Evolutionary conservation across 2,888 invertebrate species (phyloP).

Genomic region (Altica lythri): DNA sequence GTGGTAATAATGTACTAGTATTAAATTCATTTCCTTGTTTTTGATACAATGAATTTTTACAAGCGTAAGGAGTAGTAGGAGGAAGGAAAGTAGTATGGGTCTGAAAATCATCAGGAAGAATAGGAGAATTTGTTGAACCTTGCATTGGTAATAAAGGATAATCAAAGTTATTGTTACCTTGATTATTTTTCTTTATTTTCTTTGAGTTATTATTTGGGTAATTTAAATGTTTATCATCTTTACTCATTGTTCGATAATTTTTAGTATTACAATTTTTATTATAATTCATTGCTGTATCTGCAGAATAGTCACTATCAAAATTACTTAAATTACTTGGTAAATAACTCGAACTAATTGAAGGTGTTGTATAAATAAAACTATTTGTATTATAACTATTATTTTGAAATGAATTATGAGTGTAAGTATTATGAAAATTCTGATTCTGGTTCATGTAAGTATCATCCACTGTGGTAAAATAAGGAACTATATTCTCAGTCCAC

Average conservation of each 20-base stretch:
- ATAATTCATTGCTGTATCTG: conserved; percentile 23
- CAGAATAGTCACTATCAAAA: conserved; percentile 31
- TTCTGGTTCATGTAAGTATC: conserved; percentile 51
- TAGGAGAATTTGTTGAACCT: conserved; percentile 54
- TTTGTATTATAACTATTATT: conserved; percentile 48
- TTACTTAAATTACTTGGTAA: conserved; percentile 48
- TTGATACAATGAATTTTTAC: conserved; percentile 54
- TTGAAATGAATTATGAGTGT: conserved; percentile 48
- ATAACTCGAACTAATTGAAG: conserved; percentile 48
- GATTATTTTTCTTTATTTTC: conserved; percentile 46
- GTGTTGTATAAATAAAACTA: conserved; percentile 47
- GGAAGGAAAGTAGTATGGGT: conserved; percentile 52
- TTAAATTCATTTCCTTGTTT: conserved; percentile 48
- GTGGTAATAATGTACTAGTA: conserved; percentile 44
- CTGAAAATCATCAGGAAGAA: conserved; percentile 57
- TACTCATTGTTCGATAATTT: conserved; percentile 27
- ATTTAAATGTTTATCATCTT: conserved; percentile 33
- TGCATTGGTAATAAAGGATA: conserved; percentile 54
- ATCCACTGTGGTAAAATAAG: conserved; percentile 54
- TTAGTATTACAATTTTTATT: conserved; percentile 33
- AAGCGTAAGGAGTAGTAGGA: conserved; percentile 52
- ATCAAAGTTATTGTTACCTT: conserved; percentile 48
- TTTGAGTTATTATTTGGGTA: conserved; percentile 35
- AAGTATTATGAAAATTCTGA: conserved; percentile 45
- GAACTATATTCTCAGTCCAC: conserved; percentile 52